Evolutionary conservation across 2,888 invertebrate species (phyloP), one percentile per base, ranked within the genome.

Genomic region (Amphiduros pacificus): DNA sequence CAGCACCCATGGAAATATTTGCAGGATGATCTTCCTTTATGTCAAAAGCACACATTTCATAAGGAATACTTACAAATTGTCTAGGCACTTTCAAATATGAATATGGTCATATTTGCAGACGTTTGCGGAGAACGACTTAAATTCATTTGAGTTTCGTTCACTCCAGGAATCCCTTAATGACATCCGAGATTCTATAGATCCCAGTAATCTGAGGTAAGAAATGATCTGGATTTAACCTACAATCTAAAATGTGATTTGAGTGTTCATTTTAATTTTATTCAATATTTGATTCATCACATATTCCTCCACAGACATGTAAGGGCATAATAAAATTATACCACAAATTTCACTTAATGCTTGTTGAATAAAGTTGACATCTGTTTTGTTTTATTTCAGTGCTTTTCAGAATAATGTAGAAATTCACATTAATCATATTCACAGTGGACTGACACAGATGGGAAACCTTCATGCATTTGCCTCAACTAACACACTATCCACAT

Each of bases 131-230:
- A 80, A 77, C 70, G 83, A 84, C 60, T 74, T 82, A 79, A 94
- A 92, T 82, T 91, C 93, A 1, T 94, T 93, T 83, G 94, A 96
- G 79, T 85, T 95, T 59, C 91, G 91, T 82, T 91, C 93, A 24
- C 85, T 94, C 50, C 92, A 94, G 84, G 94, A 93, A 24, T 93
- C 95, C 44, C 90, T 96, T 85, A 90, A 91, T 74, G 91, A 94
- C 78, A 92, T 95, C 55, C 91, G 92, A 82, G 87, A 88, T 63
- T 90, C 91, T 75, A 82, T 94, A 60, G 89, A 89, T 71, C 88
- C 89, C 2, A 85, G 87, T 50, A 93, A 94, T 83, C 87, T 90
- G 72, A 87, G 63, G 70, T 74, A 63, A 32, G 64, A 48, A 52
- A 36, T 17, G 17, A 36, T 36, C 36, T 36, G 17, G 36, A 36